Evolutionary conservation across 2,113 vertebrate genomes (phyloP).

Genomic region (Xerus inauris): DNA sequence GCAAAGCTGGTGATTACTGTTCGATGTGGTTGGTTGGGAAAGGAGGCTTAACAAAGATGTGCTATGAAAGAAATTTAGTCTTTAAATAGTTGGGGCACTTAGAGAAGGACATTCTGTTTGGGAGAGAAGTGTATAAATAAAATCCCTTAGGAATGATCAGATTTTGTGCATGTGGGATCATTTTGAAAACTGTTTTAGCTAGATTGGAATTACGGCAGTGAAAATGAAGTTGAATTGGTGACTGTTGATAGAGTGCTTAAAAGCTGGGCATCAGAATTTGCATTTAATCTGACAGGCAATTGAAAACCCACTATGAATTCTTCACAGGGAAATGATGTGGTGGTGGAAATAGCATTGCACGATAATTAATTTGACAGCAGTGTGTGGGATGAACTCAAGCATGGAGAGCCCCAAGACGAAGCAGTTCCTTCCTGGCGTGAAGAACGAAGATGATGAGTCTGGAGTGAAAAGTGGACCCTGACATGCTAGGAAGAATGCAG

Average conservation of each 20-base stretch:
- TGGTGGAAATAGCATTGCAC: slow-evolving; percentile 30
- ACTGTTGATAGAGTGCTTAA: background rate
- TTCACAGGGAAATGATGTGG: slow-evolving; percentile 13
- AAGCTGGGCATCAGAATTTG: slow-evolving; percentile 31
- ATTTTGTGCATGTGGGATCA: background rate
- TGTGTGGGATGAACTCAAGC: background rate
- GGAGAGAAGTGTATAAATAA: background rate
- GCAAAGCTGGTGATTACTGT: background rate
- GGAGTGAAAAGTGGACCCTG: background rate
- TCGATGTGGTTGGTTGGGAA: background rate
- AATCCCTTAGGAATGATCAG: background rate
- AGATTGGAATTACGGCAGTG: background rate
- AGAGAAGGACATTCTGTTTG: slow-evolving; percentile 4
- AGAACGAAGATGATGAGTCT: background rate
- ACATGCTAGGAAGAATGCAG: background rate
- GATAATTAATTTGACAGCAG: background rate
- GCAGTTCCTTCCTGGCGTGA: background rate
- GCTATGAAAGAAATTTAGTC: background rate
- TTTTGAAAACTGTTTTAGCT: slow-evolving; percentile 42
- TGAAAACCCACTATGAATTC: slow-evolving; percentile 33
- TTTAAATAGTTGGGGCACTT: background rate
- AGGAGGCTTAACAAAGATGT: background rate
- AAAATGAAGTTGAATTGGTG: background rate
- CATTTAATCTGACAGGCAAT: slow-evolving; percentile 38
- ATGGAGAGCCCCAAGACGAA: background rate